phyloP scores from a whole-genome alignment of 2,797 vertebrate genomes.

The Prunella strophiata region DNA sequence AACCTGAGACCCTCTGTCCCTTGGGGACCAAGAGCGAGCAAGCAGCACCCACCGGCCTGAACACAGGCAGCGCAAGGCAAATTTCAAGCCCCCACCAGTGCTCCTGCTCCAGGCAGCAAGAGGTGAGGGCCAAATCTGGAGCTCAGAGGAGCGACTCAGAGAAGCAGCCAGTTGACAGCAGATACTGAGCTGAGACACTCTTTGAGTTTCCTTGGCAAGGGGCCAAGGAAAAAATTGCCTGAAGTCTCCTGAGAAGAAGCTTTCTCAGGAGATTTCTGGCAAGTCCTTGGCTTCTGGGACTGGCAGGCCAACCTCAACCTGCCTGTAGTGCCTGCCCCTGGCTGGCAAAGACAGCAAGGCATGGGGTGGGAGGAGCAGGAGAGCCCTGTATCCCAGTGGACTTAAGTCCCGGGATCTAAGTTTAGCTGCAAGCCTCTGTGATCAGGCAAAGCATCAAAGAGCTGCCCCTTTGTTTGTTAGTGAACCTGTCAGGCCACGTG shows the following conservation, averaged over 20 bases:
- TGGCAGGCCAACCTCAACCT: not conserved
- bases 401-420: too few species aligned
- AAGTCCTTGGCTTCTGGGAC: not conserved
- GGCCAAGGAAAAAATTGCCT: not conserved
- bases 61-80: not conserved
- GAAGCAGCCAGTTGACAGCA: not conserved
- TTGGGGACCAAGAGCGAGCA: not conserved
- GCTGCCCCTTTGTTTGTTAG: not conserved
- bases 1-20: not conserved
- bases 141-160: not conserved
- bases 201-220: not conserved
- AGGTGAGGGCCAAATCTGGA: not conserved
- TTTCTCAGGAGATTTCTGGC: slow-evolving; percentile 7
- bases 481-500: not conserved
- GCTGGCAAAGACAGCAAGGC: not conserved
- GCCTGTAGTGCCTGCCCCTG: not conserved
- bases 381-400: not conserved
- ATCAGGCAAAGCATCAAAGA: not conserved
- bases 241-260: not conserved
- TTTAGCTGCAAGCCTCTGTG: not conserved
- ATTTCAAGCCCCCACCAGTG: not conserved
- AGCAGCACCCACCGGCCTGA: not conserved
- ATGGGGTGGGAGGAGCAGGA: not conserved
- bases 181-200: not conserved
- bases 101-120: not conserved